Conservation (phyloP, 2,888 invertebrate species). For the Drosophila meridiana region DNA sequence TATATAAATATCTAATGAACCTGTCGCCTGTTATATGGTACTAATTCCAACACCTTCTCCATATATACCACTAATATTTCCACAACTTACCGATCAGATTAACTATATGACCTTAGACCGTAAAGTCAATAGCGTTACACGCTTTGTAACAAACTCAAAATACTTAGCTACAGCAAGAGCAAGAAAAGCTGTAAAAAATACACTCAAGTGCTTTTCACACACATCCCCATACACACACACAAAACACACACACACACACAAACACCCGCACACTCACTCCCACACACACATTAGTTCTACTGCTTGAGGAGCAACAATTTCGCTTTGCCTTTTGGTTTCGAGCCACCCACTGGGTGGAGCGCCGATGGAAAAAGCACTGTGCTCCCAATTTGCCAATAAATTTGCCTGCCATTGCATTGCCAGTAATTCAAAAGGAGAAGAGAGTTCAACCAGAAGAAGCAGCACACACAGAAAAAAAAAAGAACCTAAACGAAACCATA, state of each 20-base stretch:
- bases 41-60: background rate
- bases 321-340: slow-evolving; percentile 18
- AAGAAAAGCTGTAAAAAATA: slow-evolving; percentile 71
- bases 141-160: slow-evolving; percentile 11
- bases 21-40: background rate
- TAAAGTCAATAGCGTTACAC: slow-evolving; percentile 12
- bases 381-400: slow-evolving; percentile 81
- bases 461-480: slow-evolving; percentile 17
- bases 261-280: slow-evolving; percentile 3
- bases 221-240: slow-evolving; percentile 25
- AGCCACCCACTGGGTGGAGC: slow-evolving; percentile 22
- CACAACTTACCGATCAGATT: background rate
- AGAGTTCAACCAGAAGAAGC: slow-evolving; percentile 35
- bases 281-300: slow-evolving; percentile 2
- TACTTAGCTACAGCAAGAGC: slow-evolving; percentile 19
- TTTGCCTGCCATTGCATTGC: slow-evolving; percentile 72
- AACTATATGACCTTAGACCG: background rate
- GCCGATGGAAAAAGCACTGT: slow-evolving; percentile 64
- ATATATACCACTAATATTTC: background rate
- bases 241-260: slow-evolving; percentile 8
- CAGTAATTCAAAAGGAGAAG: slow-evolving; percentile 67
- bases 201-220: slow-evolving; percentile 67
- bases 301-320: slow-evolving; percentile 44
- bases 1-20: background rate
- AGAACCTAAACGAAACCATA: background rate